phyloP scores from a whole-genome alignment of 2,888 invertebrate genomes.

The Euplagia quadripunctaria region DNA sequence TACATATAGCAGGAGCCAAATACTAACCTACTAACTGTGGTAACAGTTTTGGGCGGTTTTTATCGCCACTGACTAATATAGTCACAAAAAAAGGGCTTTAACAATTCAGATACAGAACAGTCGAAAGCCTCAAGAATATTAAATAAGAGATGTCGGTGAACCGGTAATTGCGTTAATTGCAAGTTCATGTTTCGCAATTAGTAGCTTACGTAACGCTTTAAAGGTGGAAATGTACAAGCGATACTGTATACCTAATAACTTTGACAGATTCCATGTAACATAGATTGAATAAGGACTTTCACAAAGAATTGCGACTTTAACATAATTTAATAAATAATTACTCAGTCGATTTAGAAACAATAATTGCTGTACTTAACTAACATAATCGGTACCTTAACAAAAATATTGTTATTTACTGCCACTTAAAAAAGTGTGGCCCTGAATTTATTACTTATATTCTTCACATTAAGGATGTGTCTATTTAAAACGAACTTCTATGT shows the following conservation, averaged over 20 bases:
- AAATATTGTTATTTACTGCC: background rate
- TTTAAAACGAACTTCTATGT: background rate
- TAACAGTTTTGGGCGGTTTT: background rate
- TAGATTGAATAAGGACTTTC: constrained; percentile 13
- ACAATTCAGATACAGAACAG: constrained; percentile 11
- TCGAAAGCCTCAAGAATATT: constrained; percentile 17
- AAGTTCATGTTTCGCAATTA: constrained; percentile 52
- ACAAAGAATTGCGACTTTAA: background rate
- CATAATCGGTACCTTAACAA: background rate
- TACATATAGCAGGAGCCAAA: background rate
- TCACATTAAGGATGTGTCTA: background rate
- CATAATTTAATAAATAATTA: background rate
- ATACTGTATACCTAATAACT: constrained; percentile 13
- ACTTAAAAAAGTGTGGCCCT: background rate
- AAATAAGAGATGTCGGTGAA: constrained; percentile 22
- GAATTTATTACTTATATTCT: background rate
- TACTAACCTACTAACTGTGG: background rate
- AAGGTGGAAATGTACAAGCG: constrained; percentile 35
- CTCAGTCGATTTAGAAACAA: constrained; percentile 12
- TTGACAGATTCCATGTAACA: constrained; percentile 17
- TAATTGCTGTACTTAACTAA: background rate
- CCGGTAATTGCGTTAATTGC: constrained; percentile 50
- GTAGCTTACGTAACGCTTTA: constrained; percentile 38
- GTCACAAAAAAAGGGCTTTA: background rate
- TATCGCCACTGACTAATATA: background rate